Evolutionary conservation across 2,888 invertebrate species (phyloP), one percentile per base, ranked within the genome.

Genomic region (Balanococcus diminutus): DNA sequence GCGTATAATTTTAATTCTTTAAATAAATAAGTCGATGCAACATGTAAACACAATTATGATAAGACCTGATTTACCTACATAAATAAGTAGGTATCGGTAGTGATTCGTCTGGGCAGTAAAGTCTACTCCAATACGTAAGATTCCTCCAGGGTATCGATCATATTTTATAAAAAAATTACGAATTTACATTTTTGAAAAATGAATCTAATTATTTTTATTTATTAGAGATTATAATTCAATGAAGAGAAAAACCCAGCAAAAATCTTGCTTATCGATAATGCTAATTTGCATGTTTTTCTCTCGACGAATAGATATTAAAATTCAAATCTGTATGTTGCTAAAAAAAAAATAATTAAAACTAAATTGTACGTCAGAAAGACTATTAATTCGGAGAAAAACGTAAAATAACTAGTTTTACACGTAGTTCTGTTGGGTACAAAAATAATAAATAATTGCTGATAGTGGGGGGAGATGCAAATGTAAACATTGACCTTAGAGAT

Each of bases 371-470:
- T 67, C 67, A 67, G 28, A 67, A 16, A 67, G 67, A 31, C 25
- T 67, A 67, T 67, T 31, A 67, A 67, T 67, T 67, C 67, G 67
- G 67, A 67, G 67, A 67, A 67, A 67, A 67, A 67, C 67, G 28
- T 16, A 5, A 28, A 22, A 67, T 67, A 67, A 67, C 67, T 67
- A 67, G 67, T 67, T 67, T 67, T 67, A 67, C 67, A 28, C 16
- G 28, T 67, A 67, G 16, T 67, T 61, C 16, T 61, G 61, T 61
- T 61, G 2, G 67, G 67, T 67, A 28, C 67, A 67, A 67, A 56
- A 61, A 11, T 28, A 28, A 67, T 67, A 61, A 61, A 67, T 67
- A 67, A 67, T 25, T 67, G 28, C 19, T 67, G 16, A 14, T 28
- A 67, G 67, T 28, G 67, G 67, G 67, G 67, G 67, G 67, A 67